phyloP scores from a whole-genome alignment of 2,888 invertebrate genomes.

The Cryptosula pallasiana region DNA sequence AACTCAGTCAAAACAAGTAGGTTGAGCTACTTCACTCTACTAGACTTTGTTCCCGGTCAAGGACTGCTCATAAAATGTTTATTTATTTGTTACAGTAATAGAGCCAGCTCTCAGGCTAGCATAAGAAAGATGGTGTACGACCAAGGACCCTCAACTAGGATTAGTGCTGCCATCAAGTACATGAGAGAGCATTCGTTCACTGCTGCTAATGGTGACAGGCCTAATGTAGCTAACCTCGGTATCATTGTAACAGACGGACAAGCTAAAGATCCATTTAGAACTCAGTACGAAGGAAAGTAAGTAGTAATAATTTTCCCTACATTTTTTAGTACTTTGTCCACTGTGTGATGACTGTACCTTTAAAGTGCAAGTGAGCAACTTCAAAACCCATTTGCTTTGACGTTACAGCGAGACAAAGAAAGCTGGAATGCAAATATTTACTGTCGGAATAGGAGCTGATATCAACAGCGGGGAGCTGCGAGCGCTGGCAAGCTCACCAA shows the following conservation, averaged over 20 bases:
- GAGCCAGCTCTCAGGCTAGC: background rate
- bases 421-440: slow-evolving; percentile 11
- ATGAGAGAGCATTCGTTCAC: slow-evolving; percentile 9
- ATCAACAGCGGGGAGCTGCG: background rate
- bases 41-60: no score
- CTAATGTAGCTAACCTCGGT: background rate
- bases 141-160: background rate
- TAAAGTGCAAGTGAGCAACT: no score
- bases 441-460: background rate
- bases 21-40: no score
- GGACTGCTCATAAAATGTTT: no score
- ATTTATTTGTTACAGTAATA: background rate
- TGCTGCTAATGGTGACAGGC: slow-evolving; percentile 15
- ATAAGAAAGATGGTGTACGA: background rate
- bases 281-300: slow-evolving; percentile 20
- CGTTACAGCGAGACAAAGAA: background rate
- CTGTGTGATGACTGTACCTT: no score
- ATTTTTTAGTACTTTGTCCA: no score
- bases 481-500: background rate
- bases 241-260: slow-evolving; percentile 13
- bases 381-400: no score
- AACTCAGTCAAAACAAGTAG: slow-evolving; percentile 7
- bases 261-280: background rate
- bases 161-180: slow-evolving; percentile 3
- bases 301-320: background rate